A percentile compares a stretch with the other conserved stretches of the same genome.
phyloP scores from a whole-genome alignment of 2,113 vertebrate species.

The Gobiocypris rarus region DNA sequence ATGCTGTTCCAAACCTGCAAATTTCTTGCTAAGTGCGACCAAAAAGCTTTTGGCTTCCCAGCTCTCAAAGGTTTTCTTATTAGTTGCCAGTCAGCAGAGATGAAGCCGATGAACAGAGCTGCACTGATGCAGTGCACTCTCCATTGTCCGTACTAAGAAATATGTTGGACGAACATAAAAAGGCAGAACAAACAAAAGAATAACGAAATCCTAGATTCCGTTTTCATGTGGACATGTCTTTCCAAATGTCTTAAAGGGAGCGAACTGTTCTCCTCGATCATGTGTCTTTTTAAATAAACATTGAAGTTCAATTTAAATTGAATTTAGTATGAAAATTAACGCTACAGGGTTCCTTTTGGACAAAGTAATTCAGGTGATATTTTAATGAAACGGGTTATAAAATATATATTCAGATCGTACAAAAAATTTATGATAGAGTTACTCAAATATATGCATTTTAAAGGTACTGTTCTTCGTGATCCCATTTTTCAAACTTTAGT shows the following conservation, averaged over 20 bases:
- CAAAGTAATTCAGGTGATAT: not conserved
- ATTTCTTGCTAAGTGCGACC: constrained; percentile 1
- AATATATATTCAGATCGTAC: not conserved
- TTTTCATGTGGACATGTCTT: not conserved
- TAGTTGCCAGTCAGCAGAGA: constrained; percentile 5
- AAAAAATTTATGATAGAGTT: too few relatives aligned
- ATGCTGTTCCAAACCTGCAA: constrained; percentile 23
- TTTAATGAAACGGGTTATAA: not conserved
- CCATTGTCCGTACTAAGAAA: not conserved
- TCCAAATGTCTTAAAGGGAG: not conserved
- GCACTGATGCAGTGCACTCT: not conserved
- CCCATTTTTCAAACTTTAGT: too few relatives aligned
- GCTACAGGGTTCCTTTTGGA: not conserved
- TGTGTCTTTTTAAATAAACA: not conserved
- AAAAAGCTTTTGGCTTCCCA: constrained; percentile 1
- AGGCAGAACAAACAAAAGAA: not conserved
- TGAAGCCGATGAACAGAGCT: not conserved
- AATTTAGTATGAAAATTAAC: not conserved
- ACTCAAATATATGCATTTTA: too few relatives aligned
- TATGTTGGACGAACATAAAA: not conserved
- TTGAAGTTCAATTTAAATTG: not conserved
- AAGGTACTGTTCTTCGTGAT: too few relatives aligned
- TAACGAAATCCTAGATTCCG: not conserved
- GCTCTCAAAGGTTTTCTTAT: not conserved
- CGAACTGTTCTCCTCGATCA: not conserved